Evolutionary conservation across 2,113 vertebrate genomes (phyloP), one percentile per base, ranked within the genome.

Genomic region (Pipra filicauda): DNA sequence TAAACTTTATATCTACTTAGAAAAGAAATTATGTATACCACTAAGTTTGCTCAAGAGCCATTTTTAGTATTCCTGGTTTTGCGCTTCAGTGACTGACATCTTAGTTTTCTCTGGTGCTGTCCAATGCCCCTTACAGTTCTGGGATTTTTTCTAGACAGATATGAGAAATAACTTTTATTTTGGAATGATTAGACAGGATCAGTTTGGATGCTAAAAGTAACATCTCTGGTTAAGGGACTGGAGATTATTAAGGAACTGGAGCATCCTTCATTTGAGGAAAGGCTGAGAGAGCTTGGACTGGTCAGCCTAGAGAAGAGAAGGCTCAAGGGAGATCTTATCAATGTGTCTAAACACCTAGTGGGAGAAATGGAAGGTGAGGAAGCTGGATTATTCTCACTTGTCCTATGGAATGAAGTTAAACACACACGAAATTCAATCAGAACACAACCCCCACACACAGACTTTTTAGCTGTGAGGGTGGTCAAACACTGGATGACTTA

Each of bases 371-470:
- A 51, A n/a, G 33, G 17, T 26, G 6, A 37, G 30, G 46, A 44
- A 81, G 18, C 13, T 44, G 41, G 26, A 18, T 10, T 46, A 18
- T 59, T 65, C 23, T 39, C 33, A n/a, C 37, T 65, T 76, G 27
- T 2, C 8, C 13, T 33, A 6, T 28, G 35, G 41, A 44, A n/a
- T 26, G 35, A 55, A 28, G 35, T 15, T 51, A 67, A 87, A 61
- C 22, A 49, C 9, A 16, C 1, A 1, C 26, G 33, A 44, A 77
- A 73, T 55, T n/a, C 6, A 20, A 3, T 61, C 3, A 30, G 11
- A 85, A 33, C 33, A n/a, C 18, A n/a, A 15, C 11, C 7, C 20
- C 11, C 0, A 2, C 30, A 6, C n/a, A 3, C 11, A 20, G 33
- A 30, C 9, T 21, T 15, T 66, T 67, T 71, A 48, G 18, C 18